Evolutionary conservation across 2,888 invertebrate genomes (phyloP).

Genomic region (Koerneria pararmatus): DNA sequence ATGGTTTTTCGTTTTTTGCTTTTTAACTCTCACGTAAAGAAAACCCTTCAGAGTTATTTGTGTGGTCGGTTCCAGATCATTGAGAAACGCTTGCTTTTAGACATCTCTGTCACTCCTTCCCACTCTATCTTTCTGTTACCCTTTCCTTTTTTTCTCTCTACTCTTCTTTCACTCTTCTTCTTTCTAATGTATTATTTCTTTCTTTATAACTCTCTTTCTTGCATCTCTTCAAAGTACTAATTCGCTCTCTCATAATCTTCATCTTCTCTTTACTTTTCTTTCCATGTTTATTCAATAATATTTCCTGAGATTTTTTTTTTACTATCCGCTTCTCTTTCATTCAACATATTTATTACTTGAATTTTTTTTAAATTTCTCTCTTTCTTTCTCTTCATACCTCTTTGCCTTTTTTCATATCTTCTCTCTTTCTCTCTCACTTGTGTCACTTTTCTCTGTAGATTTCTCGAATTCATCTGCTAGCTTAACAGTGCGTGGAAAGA

Average conservation of each 20-base stretch:
- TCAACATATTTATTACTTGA: conserved; percentile 9
- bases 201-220: background rate
- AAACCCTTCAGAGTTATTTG: too few species aligned
- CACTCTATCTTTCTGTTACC: conserved; percentile 29
- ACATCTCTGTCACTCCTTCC: background rate
- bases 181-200: background rate
- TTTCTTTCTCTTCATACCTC: conserved; percentile 8
- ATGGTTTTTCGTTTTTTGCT: too few species aligned
- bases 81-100: too few species aligned
- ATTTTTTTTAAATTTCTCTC: conserved; percentile 16
- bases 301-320: conserved; percentile 1
- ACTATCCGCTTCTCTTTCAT: conserved; percentile 5
- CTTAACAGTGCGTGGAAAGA: too few species aligned
- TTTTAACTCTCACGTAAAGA: too few species aligned
- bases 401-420: background rate
- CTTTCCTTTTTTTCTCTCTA: conserved; percentile 20
- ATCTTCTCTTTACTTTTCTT: background rate
- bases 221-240: background rate
- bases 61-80: too few species aligned
- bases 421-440: background rate
- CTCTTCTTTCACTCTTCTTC: conserved; percentile 5
- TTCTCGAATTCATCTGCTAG: too few species aligned
- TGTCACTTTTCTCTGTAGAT: too few species aligned
- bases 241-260: conserved; percentile 2
- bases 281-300: conserved; percentile 11